Percentiles rank a stretch among this genome's conserved stretches.
Conservation (phyloP, 2,888 invertebrate species). For the Leptopilina drosophilae region DNA sequence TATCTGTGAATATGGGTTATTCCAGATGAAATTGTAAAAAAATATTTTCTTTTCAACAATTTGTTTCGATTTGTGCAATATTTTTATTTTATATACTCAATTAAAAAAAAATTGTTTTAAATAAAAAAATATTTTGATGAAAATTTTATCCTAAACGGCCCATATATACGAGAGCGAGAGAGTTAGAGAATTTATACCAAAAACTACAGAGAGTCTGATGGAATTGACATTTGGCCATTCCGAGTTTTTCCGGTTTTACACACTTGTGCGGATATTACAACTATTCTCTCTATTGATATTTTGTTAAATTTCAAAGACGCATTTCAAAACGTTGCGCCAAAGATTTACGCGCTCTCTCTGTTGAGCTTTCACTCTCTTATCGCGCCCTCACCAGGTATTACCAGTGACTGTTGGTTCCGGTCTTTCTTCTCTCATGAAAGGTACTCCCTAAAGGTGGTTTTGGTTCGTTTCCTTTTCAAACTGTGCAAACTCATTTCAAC, state of each 20-base stretch:
- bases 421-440: slow-evolving; percentile 32
- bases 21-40: no score
- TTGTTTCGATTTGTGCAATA: no score
- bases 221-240: slow-evolving; percentile 71
- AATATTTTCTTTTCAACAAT: no score
- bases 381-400: slow-evolving; percentile 36
- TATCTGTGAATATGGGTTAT: slow-evolving; percentile 22
- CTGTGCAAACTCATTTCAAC: slow-evolving; percentile 26
- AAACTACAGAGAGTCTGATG: slow-evolving; percentile 62
- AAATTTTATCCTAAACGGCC: no score
- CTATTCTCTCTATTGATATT: slow-evolving; percentile 6
- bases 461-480: slow-evolving; percentile 36
- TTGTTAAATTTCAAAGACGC: slow-evolving; percentile 15
- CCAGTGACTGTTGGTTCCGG: slow-evolving; percentile 28
- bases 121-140: no score
- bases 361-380: slow-evolving; percentile 36
- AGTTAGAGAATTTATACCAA: slow-evolving; percentile 18
- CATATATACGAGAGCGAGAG: no score
- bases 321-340: slow-evolving; percentile 30
- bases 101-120: no score
- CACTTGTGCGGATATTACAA: slow-evolving; percentile 38
- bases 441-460: slow-evolving; percentile 29
- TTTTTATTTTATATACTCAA: no score
- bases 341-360: slow-evolving; percentile 43
- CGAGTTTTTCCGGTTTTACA: slow-evolving; percentile 37